Conservation (phyloP, 53 echinoderm and acorn worm genomes). For the Holothuria leucospilota region DNA sequence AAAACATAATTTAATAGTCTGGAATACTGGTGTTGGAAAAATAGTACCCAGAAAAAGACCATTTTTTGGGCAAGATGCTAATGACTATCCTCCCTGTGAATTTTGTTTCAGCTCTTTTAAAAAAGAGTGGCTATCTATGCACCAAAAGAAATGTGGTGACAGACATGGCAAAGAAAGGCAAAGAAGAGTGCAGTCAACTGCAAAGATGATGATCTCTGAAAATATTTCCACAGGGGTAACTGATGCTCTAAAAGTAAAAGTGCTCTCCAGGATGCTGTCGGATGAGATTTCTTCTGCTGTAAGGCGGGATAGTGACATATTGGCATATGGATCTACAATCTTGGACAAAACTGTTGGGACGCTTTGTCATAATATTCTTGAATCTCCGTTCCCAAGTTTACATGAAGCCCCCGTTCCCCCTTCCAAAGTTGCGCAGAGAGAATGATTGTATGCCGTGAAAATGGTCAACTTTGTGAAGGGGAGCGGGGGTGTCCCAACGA, state of each 20-base stretch:
- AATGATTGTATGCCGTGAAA: too few relatives aligned
- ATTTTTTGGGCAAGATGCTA: constrained; percentile 15
- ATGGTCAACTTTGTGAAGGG: too few relatives aligned
- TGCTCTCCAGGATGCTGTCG: constrained; percentile 35
- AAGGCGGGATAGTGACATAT: too few relatives aligned
- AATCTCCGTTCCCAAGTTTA: too few relatives aligned
- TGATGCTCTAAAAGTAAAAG: too few relatives aligned
- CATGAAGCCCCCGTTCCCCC: too few relatives aligned
- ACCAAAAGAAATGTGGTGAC: constrained; percentile 43
- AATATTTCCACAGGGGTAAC: background rate
- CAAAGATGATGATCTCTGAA: constrained; percentile 63
- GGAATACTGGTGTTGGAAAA: constrained; percentile 29
- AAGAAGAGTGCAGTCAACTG: constrained; percentile 33
- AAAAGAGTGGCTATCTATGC: constrained; percentile 26
- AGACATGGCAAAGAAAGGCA: constrained; percentile 34
- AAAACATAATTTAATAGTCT: constrained; percentile 48
- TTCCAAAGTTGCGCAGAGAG: too few relatives aligned
- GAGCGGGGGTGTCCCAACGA: too few relatives aligned
- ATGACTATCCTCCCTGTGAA: constrained; percentile 54
- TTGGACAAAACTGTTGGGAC: too few relatives aligned
- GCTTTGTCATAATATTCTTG: too few relatives aligned
- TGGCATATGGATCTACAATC: constrained; percentile 50
- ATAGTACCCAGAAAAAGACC: too few relatives aligned
- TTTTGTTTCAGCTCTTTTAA: constrained; percentile 53
- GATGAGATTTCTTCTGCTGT: constrained; percentile 43